Base-by-base conservation (phyloP, 2,797 vertebrate genomes). In the Coregonus ussuriensis region DNA sequence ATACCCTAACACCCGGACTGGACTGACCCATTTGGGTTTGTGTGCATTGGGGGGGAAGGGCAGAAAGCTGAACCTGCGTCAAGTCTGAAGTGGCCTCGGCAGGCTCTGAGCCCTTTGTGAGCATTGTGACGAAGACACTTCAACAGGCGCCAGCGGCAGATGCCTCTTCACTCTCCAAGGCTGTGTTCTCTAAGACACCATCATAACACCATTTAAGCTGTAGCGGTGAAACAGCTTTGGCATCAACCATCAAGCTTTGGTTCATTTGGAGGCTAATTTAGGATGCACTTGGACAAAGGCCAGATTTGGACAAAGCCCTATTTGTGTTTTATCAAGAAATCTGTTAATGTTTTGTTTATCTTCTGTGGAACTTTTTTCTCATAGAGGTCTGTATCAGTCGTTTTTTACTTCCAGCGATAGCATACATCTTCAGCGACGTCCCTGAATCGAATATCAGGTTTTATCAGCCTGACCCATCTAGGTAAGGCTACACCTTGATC, bases 401-500 rank as follows among this genome's bases (percentile, higher is more conserved):
- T n/a, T 33, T n/a, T 74, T 3, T 0, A 18, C 72, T 41, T 56
- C 51, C 77, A 66, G 85, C 82, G 85, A 91, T 76, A 75, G 79
- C 86, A 89, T 89, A 85, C 75, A 81, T 77, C 1, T 63, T 78
- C 69, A 68, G 68, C 81, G 25, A 67, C 72, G 85, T 86, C 87
- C 74, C 85, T 29, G 86, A 81, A 85, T 83, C 83, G 81, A 52
- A 89, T 92, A 89, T 94, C 90, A 78, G 84, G 86, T 93, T 91
- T 13, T 83, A 79, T 85, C 82, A 35, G 81, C 75, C 79, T 84
- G 82, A 89, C 80, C 86, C 81, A 74, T 78, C 81, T 83, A 16
- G 56, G 92, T 91, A 93, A 94, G 83, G 37, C 81, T 86, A 93
- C 90, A 93, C 93, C 85, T 0, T 72, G 59, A 81, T 71, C 76